Evolutionary conservation across 2,888 invertebrate species (phyloP), one percentile per base, ranked within the genome.

Genomic region (Lampropteryx suffumata): DNA sequence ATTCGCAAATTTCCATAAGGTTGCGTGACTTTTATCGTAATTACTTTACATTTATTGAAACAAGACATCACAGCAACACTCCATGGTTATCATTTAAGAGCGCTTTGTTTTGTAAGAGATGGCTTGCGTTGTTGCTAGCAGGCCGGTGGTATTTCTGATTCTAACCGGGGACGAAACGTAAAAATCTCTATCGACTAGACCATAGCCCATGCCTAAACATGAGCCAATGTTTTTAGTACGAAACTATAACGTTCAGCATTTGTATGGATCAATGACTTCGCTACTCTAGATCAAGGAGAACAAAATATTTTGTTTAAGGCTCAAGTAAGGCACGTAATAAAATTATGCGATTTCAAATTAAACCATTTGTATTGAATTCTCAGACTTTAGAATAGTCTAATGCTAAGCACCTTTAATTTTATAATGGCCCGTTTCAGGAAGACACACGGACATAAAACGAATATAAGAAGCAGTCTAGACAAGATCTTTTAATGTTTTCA

Each of bases 1-100:
- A 64, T 63, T 57, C 62, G 54, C 51, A 11, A 27, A 47, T 61
- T 55, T 57, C 53, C 59, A 50, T 60, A 62, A 65, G 61, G 64
- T 61, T 54, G 40, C 58, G 60, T 60, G 59, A 61, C 50, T 56
- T 44, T 55, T 53, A 55, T 48, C 26, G 41, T 48, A 56, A 66
- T 48, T 43, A 41, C 17, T 11, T 12, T 14, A 26, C 24, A 28
- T 33, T 46, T 24, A 34, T 4, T 10, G 5, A 21, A 35, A 21
- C 21, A 17, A 17, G 4, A 17, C 29, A 29, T 11, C 29, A 29
- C 6, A 1, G 1, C 11, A 10, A 11, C 3, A n/a, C n/a, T n/a
- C n/a, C n/a, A n/a, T n/a, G n/a, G n/a, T n/a, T n/a, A n/a, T n/a
- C n/a, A n/a, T n/a, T n/a, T n/a, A n/a, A n/a, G n/a, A n/a, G n/a